Evolutionary conservation across 2,888 invertebrate species (phyloP).

Genomic region (Peribatodes rhomboidaria): DNA sequence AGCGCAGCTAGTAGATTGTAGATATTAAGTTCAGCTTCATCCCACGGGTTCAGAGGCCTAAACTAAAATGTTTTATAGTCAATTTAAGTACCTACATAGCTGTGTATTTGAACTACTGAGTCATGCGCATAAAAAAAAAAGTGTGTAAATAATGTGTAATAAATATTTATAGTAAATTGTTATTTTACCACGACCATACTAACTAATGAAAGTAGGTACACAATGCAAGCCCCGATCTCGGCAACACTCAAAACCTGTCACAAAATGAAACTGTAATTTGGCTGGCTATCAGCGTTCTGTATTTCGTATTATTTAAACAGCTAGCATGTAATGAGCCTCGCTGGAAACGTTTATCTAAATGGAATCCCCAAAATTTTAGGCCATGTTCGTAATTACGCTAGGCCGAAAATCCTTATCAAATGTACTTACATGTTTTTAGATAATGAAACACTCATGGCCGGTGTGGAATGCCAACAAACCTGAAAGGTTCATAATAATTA

Average conservation of each 20-base stretch:
- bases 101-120: too few relatives aligned
- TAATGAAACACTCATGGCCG: constrained; percentile 21
- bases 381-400: constrained; percentile 37
- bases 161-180: background rate
- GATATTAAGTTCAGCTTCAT: too few relatives aligned
- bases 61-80: too few relatives aligned
- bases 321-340: constrained; percentile 27
- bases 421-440: constrained; percentile 26
- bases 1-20: too few relatives aligned
- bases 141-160: too few relatives aligned
- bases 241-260: constrained; percentile 33
- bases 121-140: too few relatives aligned
- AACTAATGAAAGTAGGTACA: background rate
- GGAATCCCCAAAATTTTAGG: constrained; percentile 39
- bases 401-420: constrained; percentile 41
- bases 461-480: background rate
- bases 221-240: background rate
- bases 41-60: too few relatives aligned
- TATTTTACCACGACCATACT: too few relatives aligned
- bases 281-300: constrained; percentile 20
- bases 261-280: constrained; percentile 40
- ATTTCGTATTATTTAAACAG: constrained; percentile 29
- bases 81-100: too few relatives aligned
- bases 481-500: background rate
- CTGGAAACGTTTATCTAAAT: constrained; percentile 40